Base-by-base conservation (phyloP, 2,113 vertebrate species). In the Romanogobio albipinnatus region DNA sequence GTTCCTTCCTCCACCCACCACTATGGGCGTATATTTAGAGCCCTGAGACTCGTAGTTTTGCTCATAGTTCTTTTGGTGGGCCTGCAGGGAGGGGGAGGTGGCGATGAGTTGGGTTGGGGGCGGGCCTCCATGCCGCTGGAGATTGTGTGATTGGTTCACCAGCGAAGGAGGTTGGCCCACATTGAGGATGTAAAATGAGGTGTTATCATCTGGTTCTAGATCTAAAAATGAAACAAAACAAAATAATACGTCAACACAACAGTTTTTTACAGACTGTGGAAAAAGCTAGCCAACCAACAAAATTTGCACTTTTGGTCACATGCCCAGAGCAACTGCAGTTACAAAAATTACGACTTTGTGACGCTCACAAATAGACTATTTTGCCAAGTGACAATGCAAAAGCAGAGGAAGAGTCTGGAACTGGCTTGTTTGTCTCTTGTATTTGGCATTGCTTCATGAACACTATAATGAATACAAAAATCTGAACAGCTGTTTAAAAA, bases 121-220 rank as follows among this genome's bases (percentile, higher is more conserved):
- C 89, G 96, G 96, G 92, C 96, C 92, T 91, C 97, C 97, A 94
- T 98, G 97, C 84, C 96, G 95, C 86, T 96, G 95, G 90, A 97
- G 93, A 89, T 95, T 95, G 84, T 97, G 93, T 64, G 96, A 93
- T 92, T 97, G 97, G 90, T 96, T 96, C 89, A 96, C 95, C 91
- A 96, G 91, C 59, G 97, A 95, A 88, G 95, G 95, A 86, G 96
- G 94, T 87, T 98, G 97, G 89, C 96, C 97, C 92, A 98, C 95
- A 90, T 97, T 98, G 86, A 98, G 94, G 92, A 99, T 97, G 94
- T 97, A 98, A 94, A 98, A 97, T 15, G 97, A 97, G 0, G 97
- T 95, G 95, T 95, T 97, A 91, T 99, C 97, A 95, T 98, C 97
- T 81, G 96, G 95, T 90, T 98, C 97, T 89, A 98, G 94, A 94